Evolutionary conservation across 2,113 vertebrate genomes (phyloP), one percentile per base, ranked within the genome.

Genomic region (Callocephalon fimbriatum): DNA sequence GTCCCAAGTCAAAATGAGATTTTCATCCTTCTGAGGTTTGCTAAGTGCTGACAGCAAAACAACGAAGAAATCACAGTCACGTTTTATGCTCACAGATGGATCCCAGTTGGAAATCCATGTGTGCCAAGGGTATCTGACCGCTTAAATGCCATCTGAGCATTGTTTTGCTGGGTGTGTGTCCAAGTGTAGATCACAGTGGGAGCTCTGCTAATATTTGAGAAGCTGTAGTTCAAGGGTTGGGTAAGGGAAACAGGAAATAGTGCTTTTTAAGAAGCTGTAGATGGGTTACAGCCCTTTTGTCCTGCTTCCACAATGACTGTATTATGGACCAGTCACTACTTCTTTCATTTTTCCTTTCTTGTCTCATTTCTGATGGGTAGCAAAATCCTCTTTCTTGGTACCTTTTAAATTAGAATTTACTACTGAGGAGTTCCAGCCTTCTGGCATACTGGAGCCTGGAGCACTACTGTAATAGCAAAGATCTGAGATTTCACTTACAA

Each of bases 101-200:
- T 90, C 58, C 71, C 66, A 74, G 74, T 45, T 94, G 74, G 90
- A 95, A 94, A 82, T 83, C 82, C 54, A 59, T 81, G 51, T 23
- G 25, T 32, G 31, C 61, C 80, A 73, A 63, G 48, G 82, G 66
- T 71, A 66, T 94, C 79, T 91, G 88, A 77, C 63, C 45, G 20
- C 54, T 73, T 80, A 90, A 76, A 71, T 85, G 42, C n/a, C 71
- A 38, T 38, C 58, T 91, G 40, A 78, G n/a, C 27, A 20, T 59
- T 82, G 58, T n/a, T 83, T 88, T 89, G 56, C 76, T 79, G 84
- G 45, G 45, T 94, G 38, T 50, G 47, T 0, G 2, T 84, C 50
- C 51, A 75, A 88, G 17, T 26, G 27, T 47, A 92, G 40, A 35
- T 85, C 53, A 54, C 71, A 26, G 76, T 70, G 32, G 58, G 58